Conservation (phyloP, 2,797 vertebrate species). For the Mallotus villosus region DNA sequence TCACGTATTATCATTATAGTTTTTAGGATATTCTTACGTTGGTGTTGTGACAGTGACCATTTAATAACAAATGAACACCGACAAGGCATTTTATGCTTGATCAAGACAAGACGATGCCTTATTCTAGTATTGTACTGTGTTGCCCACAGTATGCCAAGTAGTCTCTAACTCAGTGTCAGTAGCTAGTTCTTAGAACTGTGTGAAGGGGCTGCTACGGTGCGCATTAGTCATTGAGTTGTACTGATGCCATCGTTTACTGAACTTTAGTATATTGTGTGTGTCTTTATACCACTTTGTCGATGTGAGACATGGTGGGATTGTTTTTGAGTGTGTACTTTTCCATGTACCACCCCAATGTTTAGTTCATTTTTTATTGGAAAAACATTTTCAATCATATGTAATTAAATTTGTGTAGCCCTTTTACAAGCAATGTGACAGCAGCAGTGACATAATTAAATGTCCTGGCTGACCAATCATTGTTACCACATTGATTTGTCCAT, state of each 20-base stretch:
- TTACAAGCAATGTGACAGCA: no score
- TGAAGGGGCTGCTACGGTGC: background rate
- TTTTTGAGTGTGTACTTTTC: background rate
- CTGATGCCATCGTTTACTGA: no score
- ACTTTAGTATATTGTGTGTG: background rate
- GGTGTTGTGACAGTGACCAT: background rate
- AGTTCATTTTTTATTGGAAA: background rate
- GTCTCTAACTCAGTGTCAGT: background rate
- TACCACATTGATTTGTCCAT: no score
- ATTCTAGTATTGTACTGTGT: background rate
- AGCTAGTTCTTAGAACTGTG: background rate
- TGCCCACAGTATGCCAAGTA: background rate
- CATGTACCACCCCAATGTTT: background rate
- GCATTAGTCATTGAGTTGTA: no score
- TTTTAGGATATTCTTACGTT: background rate
- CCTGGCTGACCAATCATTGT: no score
- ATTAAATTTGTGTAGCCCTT: background rate
- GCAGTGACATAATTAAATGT: no score
- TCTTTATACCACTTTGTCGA: background rate
- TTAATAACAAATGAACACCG: background rate
- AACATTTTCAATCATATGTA: background rate
- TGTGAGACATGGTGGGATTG: background rate
- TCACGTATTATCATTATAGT: background rate
- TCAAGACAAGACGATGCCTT: background rate
- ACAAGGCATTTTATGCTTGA: background rate